These are phyloP conservation scores for Apomyelois bistriatella DNA, from an alignment of 2,888 invertebrate species.

Conservation along the genomic window DNA sequence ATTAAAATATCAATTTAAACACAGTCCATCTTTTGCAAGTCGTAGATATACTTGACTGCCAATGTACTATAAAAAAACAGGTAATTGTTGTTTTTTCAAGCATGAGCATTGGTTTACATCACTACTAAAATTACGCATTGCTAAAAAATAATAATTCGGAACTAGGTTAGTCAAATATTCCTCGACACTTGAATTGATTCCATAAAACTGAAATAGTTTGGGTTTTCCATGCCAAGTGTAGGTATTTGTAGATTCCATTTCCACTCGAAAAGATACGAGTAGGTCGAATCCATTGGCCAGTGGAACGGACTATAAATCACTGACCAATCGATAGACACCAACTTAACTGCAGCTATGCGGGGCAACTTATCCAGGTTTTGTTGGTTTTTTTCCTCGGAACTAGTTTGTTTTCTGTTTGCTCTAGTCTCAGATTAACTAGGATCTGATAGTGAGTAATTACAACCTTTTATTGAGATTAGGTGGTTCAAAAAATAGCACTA, in stretches of 20 bases:
- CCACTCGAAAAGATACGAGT: conserved; percentile 6
- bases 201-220: neutral
- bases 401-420: neutral
- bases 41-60: too few species aligned
- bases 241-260: conserved; percentile 2
- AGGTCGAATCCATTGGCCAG: neutral
- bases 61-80: too few species aligned
- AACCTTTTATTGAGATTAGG: neutral
- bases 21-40: too few species aligned
- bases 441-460: neutral
- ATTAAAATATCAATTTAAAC: too few species aligned
- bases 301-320: conserved; percentile 3
- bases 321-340: conserved; percentile 4
- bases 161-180: too few species aligned
- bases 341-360: conserved; percentile 4
- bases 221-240: neutral
- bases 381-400: neutral
- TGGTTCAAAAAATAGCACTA: neutral
- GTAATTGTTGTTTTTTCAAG: too few species aligned
- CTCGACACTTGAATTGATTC: neutral
- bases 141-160: too few species aligned
- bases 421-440: neutral
- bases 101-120: too few species aligned
- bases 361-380: neutral
- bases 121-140: too few species aligned